These are phyloP conservation scores for Pyrgus malvae DNA, from an alignment of 2,888 invertebrate species.

Conservation along the genomic window DNA sequence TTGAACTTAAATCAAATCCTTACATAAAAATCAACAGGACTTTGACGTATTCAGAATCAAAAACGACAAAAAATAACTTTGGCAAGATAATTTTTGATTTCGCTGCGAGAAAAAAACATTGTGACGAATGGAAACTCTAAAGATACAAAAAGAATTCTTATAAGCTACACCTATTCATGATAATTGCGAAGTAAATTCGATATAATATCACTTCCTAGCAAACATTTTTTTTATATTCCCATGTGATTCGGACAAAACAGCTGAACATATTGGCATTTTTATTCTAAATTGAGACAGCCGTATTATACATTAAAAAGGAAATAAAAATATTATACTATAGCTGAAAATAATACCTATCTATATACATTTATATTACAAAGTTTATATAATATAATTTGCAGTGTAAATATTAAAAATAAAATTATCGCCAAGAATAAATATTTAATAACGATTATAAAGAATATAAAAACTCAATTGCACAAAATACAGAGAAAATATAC, in stretches of 20 bases:
- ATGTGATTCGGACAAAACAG: conserved; percentile 6
- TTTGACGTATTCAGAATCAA: conserved; percentile 28
- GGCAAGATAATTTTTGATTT: conserved; percentile 56
- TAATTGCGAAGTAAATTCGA: conserved; percentile 77
- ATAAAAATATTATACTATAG: too few species aligned
- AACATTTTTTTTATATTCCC: conserved; percentile 30
- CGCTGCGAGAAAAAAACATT: conserved; percentile 40
- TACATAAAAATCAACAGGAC: conserved; percentile 9
- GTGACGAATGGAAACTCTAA: conserved; percentile 39
- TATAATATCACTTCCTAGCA: conserved; percentile 63
- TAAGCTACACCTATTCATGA: conserved; percentile 41
- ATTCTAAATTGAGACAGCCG: conserved; percentile 22
- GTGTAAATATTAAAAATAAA: too few species aligned
- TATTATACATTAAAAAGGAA: background rate
- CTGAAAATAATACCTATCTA: too few species aligned
- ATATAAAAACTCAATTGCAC: too few species aligned
- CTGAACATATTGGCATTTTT: background rate
- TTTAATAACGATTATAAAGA: too few species aligned
- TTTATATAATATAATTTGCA: too few species aligned
- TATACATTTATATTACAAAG: too few species aligned
- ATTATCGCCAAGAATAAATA: too few species aligned
- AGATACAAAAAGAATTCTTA: conserved; percentile 32
- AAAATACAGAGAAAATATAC: conserved; percentile 2
- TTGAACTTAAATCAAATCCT: conserved; percentile 5
- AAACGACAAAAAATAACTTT: conserved; percentile 45